Conservation (phyloP, 2,113 vertebrate genomes). For the Onychostruthus taczanowskii region DNA sequence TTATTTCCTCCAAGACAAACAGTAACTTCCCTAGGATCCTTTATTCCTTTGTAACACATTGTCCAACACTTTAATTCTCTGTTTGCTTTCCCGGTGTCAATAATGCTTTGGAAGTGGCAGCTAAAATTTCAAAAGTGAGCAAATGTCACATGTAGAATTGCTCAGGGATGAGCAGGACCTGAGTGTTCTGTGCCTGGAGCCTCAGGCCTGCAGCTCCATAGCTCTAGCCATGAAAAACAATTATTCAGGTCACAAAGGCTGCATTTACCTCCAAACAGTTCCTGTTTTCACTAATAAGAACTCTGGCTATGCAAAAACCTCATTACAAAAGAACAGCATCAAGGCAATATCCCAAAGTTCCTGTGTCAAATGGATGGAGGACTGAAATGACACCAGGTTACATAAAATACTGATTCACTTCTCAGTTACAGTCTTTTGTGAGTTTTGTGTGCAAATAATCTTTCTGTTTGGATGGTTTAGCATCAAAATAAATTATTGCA, state of each 20-base stretch:
- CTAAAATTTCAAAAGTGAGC: not conserved
- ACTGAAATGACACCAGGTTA: not conserved
- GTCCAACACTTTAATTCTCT: not conserved
- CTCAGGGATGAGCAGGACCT: not conserved
- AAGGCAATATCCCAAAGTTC: not conserved
- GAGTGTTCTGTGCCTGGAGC: not conserved
- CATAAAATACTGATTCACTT: not conserved
- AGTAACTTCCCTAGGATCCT: not conserved
- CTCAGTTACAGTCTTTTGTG: not conserved
- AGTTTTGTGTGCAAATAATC: not conserved
- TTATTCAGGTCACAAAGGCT: not conserved
- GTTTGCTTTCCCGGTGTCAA: not conserved
- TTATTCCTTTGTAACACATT: not conserved
- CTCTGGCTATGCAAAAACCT: not conserved
- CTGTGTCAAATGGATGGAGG: not conserved
- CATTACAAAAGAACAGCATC: rapidly evolving
- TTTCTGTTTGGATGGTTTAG: not conserved
- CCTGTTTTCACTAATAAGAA: not conserved
- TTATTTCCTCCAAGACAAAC: constrained; percentile 22
- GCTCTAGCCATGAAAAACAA: not conserved
- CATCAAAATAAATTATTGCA: not conserved
- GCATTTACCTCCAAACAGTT: not conserved
- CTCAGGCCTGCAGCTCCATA: not conserved
- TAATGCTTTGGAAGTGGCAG: not conserved
- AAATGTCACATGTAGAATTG: rapidly evolving